These are phyloP conservation scores for Drosophila paramelanica DNA, from an alignment of 2,888 invertebrate species.

Conservation along the genomic window DNA sequence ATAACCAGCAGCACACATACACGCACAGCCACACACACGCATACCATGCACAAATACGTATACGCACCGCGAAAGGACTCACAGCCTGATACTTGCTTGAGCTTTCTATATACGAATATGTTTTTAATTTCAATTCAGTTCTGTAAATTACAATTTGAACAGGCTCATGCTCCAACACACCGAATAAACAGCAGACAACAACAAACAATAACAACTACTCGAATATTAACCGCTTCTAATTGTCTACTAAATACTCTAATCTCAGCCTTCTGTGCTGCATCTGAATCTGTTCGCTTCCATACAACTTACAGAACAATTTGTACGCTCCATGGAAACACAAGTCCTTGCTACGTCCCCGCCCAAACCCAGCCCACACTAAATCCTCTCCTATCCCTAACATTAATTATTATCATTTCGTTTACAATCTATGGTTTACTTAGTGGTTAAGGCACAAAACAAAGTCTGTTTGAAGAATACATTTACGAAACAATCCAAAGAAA, in stretches of 20 bases:
- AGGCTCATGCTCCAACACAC: slow-evolving; percentile 76
- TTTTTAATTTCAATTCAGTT: slow-evolving; percentile 37
- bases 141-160: slow-evolving; percentile 51
- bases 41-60: slow-evolving; percentile 15
- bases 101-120: slow-evolving; percentile 42
- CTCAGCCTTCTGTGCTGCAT: slow-evolving; percentile 36
- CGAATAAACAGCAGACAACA: slow-evolving; percentile 62
- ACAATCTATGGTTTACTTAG: slow-evolving; percentile 60
- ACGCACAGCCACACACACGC: slow-evolving; percentile 39
- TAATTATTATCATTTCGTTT: slow-evolving; percentile 72
- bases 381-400: slow-evolving; percentile 42
- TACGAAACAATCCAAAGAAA: slow-evolving; percentile 17
- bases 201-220: slow-evolving; percentile 35
- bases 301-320: slow-evolving; percentile 32
- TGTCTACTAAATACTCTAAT: slow-evolving; percentile 58
- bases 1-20: slow-evolving; percentile 55
- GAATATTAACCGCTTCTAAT: slow-evolving; percentile 64
- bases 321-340: slow-evolving; percentile 44
- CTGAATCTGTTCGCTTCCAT: slow-evolving; percentile 60
- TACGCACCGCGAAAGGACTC: slow-evolving; percentile 45
- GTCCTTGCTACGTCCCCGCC: slow-evolving; percentile 41
- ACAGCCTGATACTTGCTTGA: slow-evolving; percentile 59
- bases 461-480: slow-evolving; percentile 29
- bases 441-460: slow-evolving; percentile 56
- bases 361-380: background rate